Percentiles rank a stretch among this genome's conserved stretches.
Evolutionary conservation across 2,113 vertebrate genomes (phyloP).

Genomic region (Scolopax mira): DNA sequence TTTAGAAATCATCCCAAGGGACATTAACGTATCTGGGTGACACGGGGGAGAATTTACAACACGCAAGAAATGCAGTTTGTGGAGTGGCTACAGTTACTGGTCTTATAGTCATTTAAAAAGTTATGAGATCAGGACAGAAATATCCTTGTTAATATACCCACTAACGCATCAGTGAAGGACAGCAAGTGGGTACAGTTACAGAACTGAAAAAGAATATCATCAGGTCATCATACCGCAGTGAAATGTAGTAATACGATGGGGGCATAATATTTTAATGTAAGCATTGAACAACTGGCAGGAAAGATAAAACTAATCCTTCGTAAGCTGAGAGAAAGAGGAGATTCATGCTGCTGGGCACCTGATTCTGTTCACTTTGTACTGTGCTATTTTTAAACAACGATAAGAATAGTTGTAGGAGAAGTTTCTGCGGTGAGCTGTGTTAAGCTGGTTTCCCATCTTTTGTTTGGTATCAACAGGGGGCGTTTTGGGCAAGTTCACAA

Average conservation of each 20-base stretch:
- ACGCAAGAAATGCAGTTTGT: neutral
- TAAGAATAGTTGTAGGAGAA: conserved; percentile 55
- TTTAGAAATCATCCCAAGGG: conserved; percentile 1
- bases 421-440: neutral
- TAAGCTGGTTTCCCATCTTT: neutral
- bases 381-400: conserved; percentile 73
- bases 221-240: neutral
- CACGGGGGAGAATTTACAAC: conserved; percentile 3
- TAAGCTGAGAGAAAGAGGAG: conserved; percentile 68
- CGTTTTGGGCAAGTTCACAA: conserved; percentile 90
- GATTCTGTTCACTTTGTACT: conserved; percentile 61
- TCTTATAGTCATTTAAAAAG: neutral
- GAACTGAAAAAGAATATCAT: neutral
- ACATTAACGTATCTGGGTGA: neutral
- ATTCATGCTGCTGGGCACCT: conserved; percentile 49
- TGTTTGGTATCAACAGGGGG: conserved; percentile 72
- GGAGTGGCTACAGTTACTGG: neutral
- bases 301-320: conserved; percentile 72
- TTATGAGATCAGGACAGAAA: conserved; percentile 44
- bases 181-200: neutral
- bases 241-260: neutral
- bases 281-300: conserved; percentile 69
- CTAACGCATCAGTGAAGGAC: conserved; percentile 36
- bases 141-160: conserved; percentile 44
- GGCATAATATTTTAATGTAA: conserved; percentile 61